Conservation (phyloP, 2,797 vertebrate species). For the Mallotus villosus region DNA sequence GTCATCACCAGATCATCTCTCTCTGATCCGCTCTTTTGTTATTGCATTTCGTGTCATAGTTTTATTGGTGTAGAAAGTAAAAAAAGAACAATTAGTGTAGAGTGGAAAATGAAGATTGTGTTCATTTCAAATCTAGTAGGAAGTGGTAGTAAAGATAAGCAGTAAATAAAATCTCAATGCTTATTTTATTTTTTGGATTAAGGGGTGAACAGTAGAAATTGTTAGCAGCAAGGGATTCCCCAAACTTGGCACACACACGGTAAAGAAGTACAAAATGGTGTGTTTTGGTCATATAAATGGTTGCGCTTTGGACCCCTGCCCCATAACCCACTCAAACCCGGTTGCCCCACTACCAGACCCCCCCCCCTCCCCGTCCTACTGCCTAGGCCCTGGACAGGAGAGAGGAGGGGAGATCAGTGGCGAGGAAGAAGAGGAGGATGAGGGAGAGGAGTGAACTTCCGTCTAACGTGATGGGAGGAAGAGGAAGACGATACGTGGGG, state of each 20-base stretch:
- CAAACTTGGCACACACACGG: conserved; percentile 49
- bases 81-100: conserved; percentile 9
- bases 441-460: conserved; percentile 66
- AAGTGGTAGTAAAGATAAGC: conserved; percentile 10
- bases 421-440: conserved; percentile 65
- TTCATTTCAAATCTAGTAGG: conserved; percentile 30
- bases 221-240: conserved; percentile 35
- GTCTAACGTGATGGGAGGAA: conserved; percentile 49
- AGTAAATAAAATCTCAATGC: conserved; percentile 14
- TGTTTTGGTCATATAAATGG: conserved; percentile 54
- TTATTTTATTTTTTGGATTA: conserved; percentile 21
- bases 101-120: conserved; percentile 1
- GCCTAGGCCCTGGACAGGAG: conserved; percentile 65
- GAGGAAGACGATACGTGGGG: conserved; percentile 48
- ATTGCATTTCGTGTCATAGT: conserved; percentile 24
- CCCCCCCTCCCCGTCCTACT: conserved; percentile 56
- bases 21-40: conserved; percentile 13
- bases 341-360: neutral
- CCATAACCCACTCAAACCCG: conserved; percentile 1
- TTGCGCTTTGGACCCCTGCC: conserved; percentile 49
- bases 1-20: neutral
- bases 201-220: neutral
- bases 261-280: neutral
- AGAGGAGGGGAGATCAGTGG: conserved; percentile 56
- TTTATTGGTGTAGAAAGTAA: conserved; percentile 18